These are phyloP conservation scores for Acomys russatus DNA, from an alignment of 2,797 vertebrate genomes.

Conservation along the genomic window DNA sequence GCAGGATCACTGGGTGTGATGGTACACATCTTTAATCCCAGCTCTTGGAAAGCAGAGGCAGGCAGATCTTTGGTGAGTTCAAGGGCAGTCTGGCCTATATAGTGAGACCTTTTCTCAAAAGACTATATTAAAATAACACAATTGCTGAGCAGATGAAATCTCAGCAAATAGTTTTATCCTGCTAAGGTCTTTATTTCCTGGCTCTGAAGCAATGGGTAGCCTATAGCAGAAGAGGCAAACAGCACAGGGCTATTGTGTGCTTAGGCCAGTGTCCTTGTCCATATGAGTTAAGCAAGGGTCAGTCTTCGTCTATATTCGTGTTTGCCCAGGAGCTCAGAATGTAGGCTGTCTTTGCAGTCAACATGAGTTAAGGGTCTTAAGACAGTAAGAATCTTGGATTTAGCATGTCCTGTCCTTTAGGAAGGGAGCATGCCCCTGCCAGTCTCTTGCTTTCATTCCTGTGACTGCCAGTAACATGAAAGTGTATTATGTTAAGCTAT, in stretches of 20 bases:
- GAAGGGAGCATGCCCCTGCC: neutral
- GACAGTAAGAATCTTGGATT: neutral
- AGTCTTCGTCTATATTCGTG: neutral
- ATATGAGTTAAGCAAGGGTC: neutral
- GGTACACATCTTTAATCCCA: neutral
- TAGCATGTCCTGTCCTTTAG: neutral
- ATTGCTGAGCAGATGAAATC: neutral
- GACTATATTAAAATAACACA: neutral
- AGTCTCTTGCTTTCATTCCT: neutral
- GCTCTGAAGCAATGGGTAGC: neutral
- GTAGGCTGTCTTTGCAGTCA: neutral
- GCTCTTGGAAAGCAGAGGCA: neutral
- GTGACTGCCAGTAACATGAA: neutral
- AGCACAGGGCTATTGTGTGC: accelerated
- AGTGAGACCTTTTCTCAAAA: neutral
- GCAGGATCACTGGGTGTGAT: neutral
- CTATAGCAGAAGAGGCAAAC: neutral
- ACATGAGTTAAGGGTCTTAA: neutral
- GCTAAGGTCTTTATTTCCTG: neutral
- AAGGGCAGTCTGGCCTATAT: neutral
- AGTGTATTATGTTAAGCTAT: neutral
- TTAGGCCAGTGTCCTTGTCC: neutral
- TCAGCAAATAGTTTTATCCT: neutral
- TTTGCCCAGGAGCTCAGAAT: neutral
- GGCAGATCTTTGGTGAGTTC: neutral